These are phyloP conservation scores for Halichondria panicea DNA, from an alignment of 37 sponge, comb jelly and placozoan genomes.

Conservation along the genomic window DNA sequence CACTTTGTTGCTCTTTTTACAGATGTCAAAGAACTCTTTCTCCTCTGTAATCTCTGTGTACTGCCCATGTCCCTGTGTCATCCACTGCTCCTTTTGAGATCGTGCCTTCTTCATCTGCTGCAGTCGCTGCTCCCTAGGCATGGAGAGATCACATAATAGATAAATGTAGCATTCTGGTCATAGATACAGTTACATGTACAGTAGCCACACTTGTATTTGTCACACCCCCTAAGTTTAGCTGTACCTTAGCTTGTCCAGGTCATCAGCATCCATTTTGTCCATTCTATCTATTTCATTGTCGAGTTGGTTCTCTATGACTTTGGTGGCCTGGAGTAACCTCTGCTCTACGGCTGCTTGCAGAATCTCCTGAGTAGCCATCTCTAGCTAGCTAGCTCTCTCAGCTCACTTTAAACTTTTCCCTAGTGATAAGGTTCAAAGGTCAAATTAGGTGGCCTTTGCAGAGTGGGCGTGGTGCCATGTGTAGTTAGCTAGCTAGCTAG, in stretches of 20 bases:
- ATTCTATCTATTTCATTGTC: constrained; percentile 87
- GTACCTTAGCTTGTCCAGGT: constrained; percentile 76
- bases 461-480: background rate
- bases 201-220: constrained; percentile 22
- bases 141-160: background rate
- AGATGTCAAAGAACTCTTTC: constrained; percentile 95
- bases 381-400: background rate
- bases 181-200: background rate
- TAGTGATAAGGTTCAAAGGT: constrained; percentile 5
- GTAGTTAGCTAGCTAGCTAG: background rate
- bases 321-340: constrained; percentile 64
- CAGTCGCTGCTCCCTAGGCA: constrained; percentile 58
- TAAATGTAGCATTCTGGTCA: too few relatives aligned
- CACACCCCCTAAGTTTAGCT: constrained; percentile 12
- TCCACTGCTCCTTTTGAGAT: constrained; percentile 84
- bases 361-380: background rate
- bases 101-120: constrained; percentile 84
- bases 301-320: constrained; percentile 73
- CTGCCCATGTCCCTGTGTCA: constrained; percentile 83
- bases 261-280: constrained; percentile 83
- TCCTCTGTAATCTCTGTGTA: constrained; percentile 88
- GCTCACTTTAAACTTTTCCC: background rate
- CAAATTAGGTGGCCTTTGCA: too few relatives aligned
- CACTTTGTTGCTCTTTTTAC: constrained; percentile 87
- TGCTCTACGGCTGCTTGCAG: constrained; percentile 40